phyloP scores from a whole-genome alignment of 23 tunicate species.

The Styela clava region DNA sequence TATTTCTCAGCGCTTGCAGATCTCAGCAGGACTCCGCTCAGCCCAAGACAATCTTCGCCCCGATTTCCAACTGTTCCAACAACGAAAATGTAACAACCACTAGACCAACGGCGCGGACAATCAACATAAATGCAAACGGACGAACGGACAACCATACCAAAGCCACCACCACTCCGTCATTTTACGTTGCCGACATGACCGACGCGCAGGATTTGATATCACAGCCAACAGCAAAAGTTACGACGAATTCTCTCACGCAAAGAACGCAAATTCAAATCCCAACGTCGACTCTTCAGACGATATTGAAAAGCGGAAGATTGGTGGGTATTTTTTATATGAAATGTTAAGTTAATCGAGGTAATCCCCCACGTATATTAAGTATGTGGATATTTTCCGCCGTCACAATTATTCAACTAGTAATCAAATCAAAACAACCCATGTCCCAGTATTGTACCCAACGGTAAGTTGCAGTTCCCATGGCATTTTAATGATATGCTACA shows the following conservation, averaged over 20 bases:
- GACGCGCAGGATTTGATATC: neutral
- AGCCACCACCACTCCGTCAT: neutral
- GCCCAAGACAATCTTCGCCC: neutral
- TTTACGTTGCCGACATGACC: neutral
- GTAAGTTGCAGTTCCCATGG: too few relatives aligned
- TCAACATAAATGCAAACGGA: neutral
- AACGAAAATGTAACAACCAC: neutral
- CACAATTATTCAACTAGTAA: too few relatives aligned
- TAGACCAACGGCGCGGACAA: neutral
- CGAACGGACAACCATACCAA: neutral
- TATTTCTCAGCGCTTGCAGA: neutral
- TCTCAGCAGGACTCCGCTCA: neutral
- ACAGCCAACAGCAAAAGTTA: slow-evolving; percentile 27
- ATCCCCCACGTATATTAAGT: too few relatives aligned
- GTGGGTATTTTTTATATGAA: slow-evolving; percentile 30
- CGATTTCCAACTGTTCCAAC: slow-evolving; percentile 8
- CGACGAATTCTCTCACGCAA: slow-evolving; percentile 66
- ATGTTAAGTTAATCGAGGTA: too few relatives aligned
- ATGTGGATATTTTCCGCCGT: too few relatives aligned
- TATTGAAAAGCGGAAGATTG: slow-evolving; percentile 86
- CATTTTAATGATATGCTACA: too few relatives aligned
- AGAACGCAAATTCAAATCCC: slow-evolving; percentile 87
- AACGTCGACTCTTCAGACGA: slow-evolving; percentile 79
- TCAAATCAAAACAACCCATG: too few relatives aligned
- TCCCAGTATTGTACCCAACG: too few relatives aligned